Base-by-base conservation (phyloP, 2,113 vertebrate species). In the Muntiacus muntjak region DNA sequence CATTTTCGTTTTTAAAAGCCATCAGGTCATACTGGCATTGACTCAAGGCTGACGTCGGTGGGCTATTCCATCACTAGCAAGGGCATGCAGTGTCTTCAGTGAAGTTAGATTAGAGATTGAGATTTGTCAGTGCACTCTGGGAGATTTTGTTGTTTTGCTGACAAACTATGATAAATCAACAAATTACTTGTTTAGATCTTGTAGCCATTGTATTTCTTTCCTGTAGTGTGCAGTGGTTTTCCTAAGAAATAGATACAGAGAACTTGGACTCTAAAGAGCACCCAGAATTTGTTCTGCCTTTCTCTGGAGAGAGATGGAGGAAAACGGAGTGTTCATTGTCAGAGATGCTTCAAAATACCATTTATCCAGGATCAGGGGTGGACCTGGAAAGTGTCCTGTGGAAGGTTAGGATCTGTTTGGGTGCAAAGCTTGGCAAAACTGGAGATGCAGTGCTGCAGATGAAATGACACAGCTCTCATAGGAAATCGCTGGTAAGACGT, bases 401-500 rank as follows among this genome's bases (percentile, higher is more conserved):
- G 45, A 87, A 71, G 76, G 43, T 30, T 45, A 28, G 78, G 13
- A 4, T 93, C 57, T 52, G 3, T 33, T 6, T n/a, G 45, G 55
- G 30, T 43, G 8, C 58, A 15, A 30, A 74, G 33, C 43, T 12
- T 0, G 36, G 55, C 30, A 28, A 64, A 87, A 54, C 19, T 1
- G 25, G 67, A 57, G 40, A 25, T 10, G 7, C 23, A 25, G 15
- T 19, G 40, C 9, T 81, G 21, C 1, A 10, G 28, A 55, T 6
- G 67, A 26, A 62, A n/a, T 3, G 21, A 3, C 5, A 1, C 4
- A 0, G 4, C 4, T 36, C 25, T 87, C 13, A 10, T 2, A 2
- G 52, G 0, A 25, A 47, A 14, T n/a, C 8, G 0, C 2, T 1
- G 7, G 36, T 0, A 0, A 13, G 23, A 5, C 25, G 23, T 84